Percentiles rank a stretch among this genome's conserved stretches.
phyloP scores from a whole-genome alignment of 2,888 invertebrate species.

The Apodemia mormo region DNA sequence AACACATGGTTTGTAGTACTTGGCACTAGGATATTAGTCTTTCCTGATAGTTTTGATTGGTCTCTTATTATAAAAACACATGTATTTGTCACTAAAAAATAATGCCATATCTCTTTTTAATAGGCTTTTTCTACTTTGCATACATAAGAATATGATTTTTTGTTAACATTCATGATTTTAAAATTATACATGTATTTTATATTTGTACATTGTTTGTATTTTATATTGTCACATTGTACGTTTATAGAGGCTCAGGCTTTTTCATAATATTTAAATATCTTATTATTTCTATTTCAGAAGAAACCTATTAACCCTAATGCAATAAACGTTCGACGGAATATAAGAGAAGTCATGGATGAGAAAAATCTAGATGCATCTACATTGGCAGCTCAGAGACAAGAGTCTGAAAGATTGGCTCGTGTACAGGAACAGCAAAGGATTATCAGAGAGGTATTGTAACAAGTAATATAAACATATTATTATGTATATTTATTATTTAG shows the following conservation, averaged over 20 bases:
- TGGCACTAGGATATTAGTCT: no score
- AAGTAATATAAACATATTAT: neutral
- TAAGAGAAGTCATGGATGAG: constrained; percentile 96
- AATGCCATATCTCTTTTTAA: no score
- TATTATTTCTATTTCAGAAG: constrained; percentile 56
- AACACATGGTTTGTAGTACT: no score
- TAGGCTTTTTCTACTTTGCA: no score
- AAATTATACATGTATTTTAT: no score
- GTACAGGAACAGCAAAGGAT: constrained; percentile 93
- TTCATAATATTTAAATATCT: neutral
- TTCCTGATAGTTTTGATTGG: no score
- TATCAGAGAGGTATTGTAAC: constrained; percentile 83
- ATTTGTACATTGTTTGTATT: no score
- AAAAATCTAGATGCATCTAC: constrained; percentile 96
- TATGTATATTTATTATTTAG: constrained; percentile 11
- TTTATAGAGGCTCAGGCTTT: neutral
- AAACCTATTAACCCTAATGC: constrained; percentile 63
- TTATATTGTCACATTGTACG: no score
- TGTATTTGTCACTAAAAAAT: no score
- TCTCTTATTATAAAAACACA: no score
- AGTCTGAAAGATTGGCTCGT: constrained; percentile 92
- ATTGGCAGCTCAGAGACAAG: constrained; percentile 94
- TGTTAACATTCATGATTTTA: no score
- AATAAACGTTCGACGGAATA: constrained; percentile 90
- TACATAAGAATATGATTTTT: no score